phyloP scores from a whole-genome alignment of 2,113 vertebrate genomes.

The Phocoena phocoena region DNA sequence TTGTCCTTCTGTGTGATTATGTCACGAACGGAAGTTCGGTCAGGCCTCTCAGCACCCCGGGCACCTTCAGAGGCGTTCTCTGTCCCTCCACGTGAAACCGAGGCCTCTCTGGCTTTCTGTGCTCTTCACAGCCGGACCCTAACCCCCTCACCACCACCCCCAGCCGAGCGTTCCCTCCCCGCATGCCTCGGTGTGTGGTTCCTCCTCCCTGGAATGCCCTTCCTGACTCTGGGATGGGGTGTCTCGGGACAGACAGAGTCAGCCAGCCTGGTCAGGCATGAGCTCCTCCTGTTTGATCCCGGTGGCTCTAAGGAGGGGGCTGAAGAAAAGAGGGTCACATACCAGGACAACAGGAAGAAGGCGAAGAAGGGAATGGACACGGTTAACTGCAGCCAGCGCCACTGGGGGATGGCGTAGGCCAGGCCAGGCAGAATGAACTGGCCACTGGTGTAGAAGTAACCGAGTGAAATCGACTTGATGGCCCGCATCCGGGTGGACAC shows the following conservation, averaged over 20 bases:
- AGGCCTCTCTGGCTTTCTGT: neutral
- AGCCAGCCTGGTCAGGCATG: neutral
- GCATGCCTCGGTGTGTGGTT: neutral
- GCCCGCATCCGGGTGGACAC: conserved; percentile 87
- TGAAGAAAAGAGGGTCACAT: conserved; percentile 40
- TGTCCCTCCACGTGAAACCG: neutral
- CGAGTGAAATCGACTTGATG: conserved; percentile 79
- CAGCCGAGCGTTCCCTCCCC: rapidly evolving
- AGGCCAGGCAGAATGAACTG: conserved; percentile 86
- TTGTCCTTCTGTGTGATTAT: neutral
- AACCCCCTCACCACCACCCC: rapidly evolving
- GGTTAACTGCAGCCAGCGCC: conserved; percentile 90
- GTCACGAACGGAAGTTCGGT: neutral
- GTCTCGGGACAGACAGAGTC: neutral
- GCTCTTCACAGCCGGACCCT: neutral
- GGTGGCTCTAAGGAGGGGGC: rapidly evolving
- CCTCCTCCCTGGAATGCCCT: neutral
- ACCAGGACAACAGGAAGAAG: conserved; percentile 89
- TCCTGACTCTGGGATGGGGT: neutral
- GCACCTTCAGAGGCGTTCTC: neutral
- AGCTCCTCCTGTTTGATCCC: neutral
- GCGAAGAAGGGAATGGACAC: conserved; percentile 88
- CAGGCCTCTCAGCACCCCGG: neutral
- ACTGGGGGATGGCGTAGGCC: conserved; percentile 87
- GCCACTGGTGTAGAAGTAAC: conserved; percentile 88